phyloP scores from a whole-genome alignment of 1,140 invertebrate species.

The Lordiphosa clarofinis region DNA sequence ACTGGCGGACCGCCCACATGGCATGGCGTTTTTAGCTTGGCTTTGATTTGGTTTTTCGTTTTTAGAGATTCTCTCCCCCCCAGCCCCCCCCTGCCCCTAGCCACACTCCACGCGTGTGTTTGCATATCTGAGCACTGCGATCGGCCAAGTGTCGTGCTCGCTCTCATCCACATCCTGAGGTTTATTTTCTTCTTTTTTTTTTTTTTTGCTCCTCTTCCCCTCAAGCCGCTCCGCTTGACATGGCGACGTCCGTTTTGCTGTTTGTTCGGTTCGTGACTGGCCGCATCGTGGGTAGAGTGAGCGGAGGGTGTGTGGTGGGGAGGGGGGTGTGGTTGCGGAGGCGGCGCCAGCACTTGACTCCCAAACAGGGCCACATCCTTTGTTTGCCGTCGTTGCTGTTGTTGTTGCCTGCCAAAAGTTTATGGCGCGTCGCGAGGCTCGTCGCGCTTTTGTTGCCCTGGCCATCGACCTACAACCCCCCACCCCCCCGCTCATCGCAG shows the following conservation, averaged over 20 bases:
- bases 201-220: background rate
- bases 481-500: background rate
- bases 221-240: slow-evolving; percentile 19
- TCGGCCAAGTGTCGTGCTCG: slow-evolving; percentile 39
- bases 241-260: slow-evolving; percentile 40
- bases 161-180: slow-evolving; percentile 9
- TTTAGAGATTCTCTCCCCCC: slow-evolving; percentile 10
- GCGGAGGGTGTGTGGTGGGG: background rate
- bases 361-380: slow-evolving; percentile 36
- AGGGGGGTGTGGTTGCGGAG: slow-evolving; percentile 12
- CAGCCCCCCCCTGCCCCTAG: no score
- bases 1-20: slow-evolving; percentile 37
- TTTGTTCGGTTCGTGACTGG: slow-evolving; percentile 53
- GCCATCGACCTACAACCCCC: slow-evolving; percentile 46
- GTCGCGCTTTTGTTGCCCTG: slow-evolving; percentile 50
- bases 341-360: slow-evolving; percentile 33
- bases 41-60: slow-evolving; percentile 39
- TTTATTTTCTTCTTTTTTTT: slow-evolving; percentile 7
- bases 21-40: slow-evolving; percentile 26
- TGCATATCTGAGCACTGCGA: slow-evolving; percentile 53
- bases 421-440: slow-evolving; percentile 57
- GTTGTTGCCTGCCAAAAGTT: slow-evolving; percentile 58
- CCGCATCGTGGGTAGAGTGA: slow-evolving; percentile 4
- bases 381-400: slow-evolving; percentile 29
- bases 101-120: slow-evolving; percentile 41